Conservation (phyloP, 2,797 vertebrate species). For the Salarias fasciatus region DNA sequence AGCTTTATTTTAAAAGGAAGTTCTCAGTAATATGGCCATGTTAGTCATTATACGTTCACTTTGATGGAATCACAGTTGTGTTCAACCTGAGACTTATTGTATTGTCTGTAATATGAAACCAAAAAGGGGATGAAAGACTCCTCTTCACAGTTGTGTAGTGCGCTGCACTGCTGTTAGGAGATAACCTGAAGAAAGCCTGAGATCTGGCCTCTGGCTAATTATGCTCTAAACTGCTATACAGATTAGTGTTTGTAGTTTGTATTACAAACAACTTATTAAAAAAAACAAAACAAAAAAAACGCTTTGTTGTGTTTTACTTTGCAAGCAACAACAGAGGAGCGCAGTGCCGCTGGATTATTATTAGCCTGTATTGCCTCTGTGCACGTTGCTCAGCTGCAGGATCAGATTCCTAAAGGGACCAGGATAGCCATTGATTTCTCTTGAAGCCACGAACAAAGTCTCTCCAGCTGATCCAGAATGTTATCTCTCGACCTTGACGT, state of each 20-base stretch:
- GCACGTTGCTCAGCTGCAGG: conserved; percentile 39
- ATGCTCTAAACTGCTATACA: background rate
- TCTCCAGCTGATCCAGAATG: conserved; percentile 17
- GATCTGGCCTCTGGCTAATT: background rate
- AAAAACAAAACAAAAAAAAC: conserved; percentile 14
- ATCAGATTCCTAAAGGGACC: conserved; percentile 62
- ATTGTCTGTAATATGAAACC: background rate
- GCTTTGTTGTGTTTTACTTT: conserved; percentile 7
- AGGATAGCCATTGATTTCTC: conserved; percentile 60
- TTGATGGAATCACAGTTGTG: background rate
- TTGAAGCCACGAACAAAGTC: conserved; percentile 25
- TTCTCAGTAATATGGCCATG: no score
- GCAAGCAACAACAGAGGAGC: conserved; percentile 15
- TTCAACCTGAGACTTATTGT: background rate
- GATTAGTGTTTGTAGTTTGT: conserved; percentile 4
- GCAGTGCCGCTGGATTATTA: conserved; percentile 47
- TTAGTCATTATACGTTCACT: background rate
- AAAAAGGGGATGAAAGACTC: background rate
- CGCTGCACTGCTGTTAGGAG: background rate
- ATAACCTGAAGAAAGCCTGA: background rate
- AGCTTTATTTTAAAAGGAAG: no score
- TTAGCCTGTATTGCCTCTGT: conserved; percentile 49
- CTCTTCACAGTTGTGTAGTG: background rate
- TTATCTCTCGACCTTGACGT: conserved; percentile 58
- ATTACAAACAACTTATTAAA: background rate